These are phyloP conservation scores for Diorhabda elongata DNA, from an alignment of 1,140 invertebrate genomes.

Conservation along the genomic window DNA sequence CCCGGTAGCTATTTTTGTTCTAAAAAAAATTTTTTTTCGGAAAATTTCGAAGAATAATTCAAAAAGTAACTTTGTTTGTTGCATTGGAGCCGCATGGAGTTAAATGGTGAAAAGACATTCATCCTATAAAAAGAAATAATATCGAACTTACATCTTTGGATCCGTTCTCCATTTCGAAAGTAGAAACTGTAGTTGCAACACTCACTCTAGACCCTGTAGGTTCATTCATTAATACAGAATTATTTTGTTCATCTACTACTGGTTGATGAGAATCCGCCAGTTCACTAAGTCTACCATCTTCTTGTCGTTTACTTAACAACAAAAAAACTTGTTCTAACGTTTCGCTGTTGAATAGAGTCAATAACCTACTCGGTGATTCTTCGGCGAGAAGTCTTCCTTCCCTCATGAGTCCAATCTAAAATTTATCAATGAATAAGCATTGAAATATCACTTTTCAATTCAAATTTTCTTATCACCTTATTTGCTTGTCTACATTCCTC, in stretches of 20 bases:
- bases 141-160: slow-evolving; percentile 28
- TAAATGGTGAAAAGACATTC: too few species aligned
- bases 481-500: slow-evolving; percentile 84
- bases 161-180: slow-evolving; percentile 21
- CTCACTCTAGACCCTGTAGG: not conserved
- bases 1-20: too few species aligned
- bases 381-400: slow-evolving; percentile 82
- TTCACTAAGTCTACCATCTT: slow-evolving; percentile 37
- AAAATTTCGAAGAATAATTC: too few species aligned
- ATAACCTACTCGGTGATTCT: slow-evolving; percentile 66
- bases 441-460: too few species aligned
- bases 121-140: not conserved
- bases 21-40: too few species aligned
- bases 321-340: slow-evolving; percentile 73
- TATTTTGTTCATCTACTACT: slow-evolving; percentile 18
- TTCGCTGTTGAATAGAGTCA: slow-evolving; percentile 59
- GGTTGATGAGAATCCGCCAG: not conserved
- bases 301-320: slow-evolving; percentile 62
- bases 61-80: too few species aligned
- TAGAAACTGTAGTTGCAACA: slow-evolving; percentile 19
- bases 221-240: slow-evolving; percentile 8
- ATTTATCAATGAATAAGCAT: not conserved
- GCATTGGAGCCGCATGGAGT: too few species aligned
- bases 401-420: slow-evolving; percentile 84
- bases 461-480: slow-evolving; percentile 42